These are phyloP conservation scores for Euplagia quadripunctaria DNA, from an alignment of 2,888 invertebrate genomes.

Conservation along the genomic window DNA sequence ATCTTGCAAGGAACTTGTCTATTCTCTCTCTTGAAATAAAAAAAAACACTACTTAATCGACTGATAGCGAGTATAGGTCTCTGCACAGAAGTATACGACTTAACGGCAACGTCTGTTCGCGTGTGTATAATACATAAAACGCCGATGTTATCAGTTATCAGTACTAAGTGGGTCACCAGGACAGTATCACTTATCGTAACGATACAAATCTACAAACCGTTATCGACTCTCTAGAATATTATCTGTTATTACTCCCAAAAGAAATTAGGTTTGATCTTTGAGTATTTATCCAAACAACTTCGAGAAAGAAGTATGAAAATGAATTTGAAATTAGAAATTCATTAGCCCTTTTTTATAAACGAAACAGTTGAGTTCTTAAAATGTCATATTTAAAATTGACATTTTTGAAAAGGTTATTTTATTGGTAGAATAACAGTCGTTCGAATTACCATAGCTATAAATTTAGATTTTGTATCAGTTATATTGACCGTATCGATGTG, in stretches of 20 bases:
- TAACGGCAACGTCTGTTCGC: conserved; percentile 18
- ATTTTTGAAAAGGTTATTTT: not conserved
- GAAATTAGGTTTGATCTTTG: conserved; percentile 28
- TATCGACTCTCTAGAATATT: conserved; percentile 32
- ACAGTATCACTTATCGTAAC: conserved; percentile 47
- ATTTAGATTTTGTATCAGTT: not conserved
- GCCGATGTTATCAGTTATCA: conserved; percentile 49
- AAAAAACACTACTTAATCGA: not conserved
- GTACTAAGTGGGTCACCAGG: conserved; percentile 41
- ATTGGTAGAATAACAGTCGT: not conserved
- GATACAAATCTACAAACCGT: conserved; percentile 45
- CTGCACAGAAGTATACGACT: not conserved
- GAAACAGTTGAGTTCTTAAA: not conserved
- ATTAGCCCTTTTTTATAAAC: not conserved
- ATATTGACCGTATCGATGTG: not conserved
- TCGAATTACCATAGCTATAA: conserved; percentile 1
- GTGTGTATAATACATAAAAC: conserved; percentile 43
- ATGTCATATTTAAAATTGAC: not conserved
- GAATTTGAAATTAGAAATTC: not conserved
- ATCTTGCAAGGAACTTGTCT: not conserved
- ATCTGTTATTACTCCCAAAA: conserved; percentile 47
- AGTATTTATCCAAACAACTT: not conserved
- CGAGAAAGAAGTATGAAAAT: not conserved
- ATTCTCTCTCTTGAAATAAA: not conserved
- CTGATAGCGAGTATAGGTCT: not conserved